phyloP scores from a whole-genome alignment of 92 coral and sea anemone genomes.

The Epizoanthus rinbou region DNA sequence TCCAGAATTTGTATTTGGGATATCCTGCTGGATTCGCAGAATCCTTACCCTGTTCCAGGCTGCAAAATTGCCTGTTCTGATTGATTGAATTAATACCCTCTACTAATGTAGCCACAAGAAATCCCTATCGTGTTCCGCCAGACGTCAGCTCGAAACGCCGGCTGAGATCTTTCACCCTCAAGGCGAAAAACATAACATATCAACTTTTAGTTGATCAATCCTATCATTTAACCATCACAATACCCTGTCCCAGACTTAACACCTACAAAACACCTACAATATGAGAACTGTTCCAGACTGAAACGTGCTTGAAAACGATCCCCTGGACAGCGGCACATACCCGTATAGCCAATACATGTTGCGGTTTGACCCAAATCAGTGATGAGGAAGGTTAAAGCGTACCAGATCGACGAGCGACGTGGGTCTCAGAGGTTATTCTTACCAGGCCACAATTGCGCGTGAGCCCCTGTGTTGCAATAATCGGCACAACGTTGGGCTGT shows the following conservation, averaged over 20 bases:
- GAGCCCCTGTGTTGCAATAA: background rate
- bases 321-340: background rate
- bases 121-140: background rate
- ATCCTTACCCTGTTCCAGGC: conserved; percentile 1
- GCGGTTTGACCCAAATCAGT: background rate
- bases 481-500: background rate
- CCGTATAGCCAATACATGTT: too few species aligned
- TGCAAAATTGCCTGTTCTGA: background rate
- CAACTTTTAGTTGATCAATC: too few species aligned
- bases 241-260: conserved; percentile 8
- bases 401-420: background rate
- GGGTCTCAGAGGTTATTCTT: background rate
- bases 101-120: background rate
- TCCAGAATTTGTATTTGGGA: background rate
- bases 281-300: background rate
- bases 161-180: too few species aligned
- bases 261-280: conserved; percentile 6
- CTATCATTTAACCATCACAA: background rate
- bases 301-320: background rate
- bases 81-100: background rate
- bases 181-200: too few species aligned
- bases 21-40: background rate
- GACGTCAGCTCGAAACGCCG: conserved; percentile 1
- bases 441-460: background rate
- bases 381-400: background rate